phyloP scores from a whole-genome alignment of 2,888 invertebrate genomes.

The Dryococelus australis region DNA sequence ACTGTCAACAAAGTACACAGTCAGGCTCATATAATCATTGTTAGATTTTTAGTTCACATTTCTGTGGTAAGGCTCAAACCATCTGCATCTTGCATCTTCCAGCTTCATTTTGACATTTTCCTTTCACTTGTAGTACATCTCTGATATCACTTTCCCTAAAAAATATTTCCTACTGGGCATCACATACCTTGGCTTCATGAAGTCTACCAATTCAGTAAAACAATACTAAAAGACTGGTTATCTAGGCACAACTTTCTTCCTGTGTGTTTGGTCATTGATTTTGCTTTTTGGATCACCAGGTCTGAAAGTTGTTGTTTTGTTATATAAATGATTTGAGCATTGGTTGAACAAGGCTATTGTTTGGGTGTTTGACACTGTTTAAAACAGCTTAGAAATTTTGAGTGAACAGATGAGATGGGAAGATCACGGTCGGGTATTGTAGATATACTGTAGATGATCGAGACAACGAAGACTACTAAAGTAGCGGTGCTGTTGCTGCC shows the following conservation, averaged over 20 bases:
- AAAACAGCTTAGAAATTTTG: too few species aligned
- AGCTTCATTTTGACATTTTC: background rate
- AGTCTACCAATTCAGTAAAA: background rate
- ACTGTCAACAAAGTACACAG: background rate
- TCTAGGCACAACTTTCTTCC: background rate
- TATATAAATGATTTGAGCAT: too few species aligned
- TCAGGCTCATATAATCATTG: background rate
- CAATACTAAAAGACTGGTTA: background rate
- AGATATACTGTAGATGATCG: too few species aligned
- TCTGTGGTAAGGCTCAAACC: background rate
- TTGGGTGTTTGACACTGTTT: too few species aligned
- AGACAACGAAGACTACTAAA: too few species aligned
- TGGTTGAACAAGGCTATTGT: too few species aligned
- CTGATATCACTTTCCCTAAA: background rate
- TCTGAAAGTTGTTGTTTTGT: background rate
- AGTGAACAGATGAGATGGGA: too few species aligned
- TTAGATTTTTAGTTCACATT: background rate
- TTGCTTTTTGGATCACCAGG: background rate
- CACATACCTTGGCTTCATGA: background rate
- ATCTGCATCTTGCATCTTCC: background rate
- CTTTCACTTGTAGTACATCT: background rate
- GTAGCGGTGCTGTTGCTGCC: too few species aligned
- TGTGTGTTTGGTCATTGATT: background rate
- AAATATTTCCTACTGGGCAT: too few species aligned
- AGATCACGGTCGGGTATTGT: too few species aligned